Conservation (phyloP, 2,113 vertebrate genomes). For the Cromileptes altivelis region DNA sequence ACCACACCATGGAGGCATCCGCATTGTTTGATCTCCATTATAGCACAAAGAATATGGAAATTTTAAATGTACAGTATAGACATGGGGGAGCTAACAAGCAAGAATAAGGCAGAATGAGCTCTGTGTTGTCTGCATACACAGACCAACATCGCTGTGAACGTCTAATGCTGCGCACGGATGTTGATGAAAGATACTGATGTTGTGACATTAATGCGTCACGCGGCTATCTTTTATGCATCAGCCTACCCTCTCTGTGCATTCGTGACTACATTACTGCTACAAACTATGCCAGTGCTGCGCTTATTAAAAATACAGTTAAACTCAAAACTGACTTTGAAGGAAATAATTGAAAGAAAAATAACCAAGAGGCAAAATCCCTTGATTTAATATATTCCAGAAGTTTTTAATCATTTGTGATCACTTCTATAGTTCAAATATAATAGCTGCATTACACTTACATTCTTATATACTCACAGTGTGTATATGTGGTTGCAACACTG, state of each 20-base stretch:
- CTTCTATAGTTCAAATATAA: neutral
- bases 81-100: neutral
- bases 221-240: conserved; percentile 1
- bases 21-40: conserved; percentile 24
- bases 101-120: neutral
- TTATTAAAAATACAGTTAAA: conserved; percentile 5
- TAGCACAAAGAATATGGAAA: neutral
- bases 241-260: neutral
- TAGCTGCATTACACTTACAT: neutral
- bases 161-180: conserved; percentile 22
- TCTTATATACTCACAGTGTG: too few species aligned
- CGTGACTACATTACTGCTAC: neutral
- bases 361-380: neutral
- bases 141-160: neutral
- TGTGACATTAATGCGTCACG: neutral
- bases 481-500: neutral
- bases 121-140: conserved; percentile 1
- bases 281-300: neutral
- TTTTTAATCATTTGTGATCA: neutral
- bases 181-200: neutral
- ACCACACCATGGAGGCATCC: conserved; percentile 3
- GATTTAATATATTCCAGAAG: neutral
- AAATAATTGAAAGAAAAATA: neutral
- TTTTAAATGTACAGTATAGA: neutral
- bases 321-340: neutral